Conservation (phyloP, 1,140 invertebrate species). For the Lucilia sericata region DNA sequence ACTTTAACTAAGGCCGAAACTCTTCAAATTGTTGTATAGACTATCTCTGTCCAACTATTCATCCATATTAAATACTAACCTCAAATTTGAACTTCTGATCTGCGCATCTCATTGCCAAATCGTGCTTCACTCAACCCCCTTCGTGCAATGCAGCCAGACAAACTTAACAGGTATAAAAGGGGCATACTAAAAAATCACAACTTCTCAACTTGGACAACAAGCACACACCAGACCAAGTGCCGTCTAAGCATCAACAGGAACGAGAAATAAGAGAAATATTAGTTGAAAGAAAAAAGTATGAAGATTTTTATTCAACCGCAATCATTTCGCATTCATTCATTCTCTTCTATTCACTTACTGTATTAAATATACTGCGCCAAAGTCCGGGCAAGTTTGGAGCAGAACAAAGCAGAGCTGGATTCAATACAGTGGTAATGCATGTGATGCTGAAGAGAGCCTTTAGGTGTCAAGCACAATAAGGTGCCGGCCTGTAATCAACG, state of each 20-base stretch:
- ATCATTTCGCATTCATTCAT: constrained; percentile 7
- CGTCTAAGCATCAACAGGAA: constrained; percentile 42
- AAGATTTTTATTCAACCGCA: constrained; percentile 8
- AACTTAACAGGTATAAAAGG: neutral
- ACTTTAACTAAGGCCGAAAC: constrained; percentile 57
- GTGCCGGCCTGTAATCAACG: constrained; percentile 68
- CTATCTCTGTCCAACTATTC: neutral
- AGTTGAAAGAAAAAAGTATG: constrained; percentile 19
- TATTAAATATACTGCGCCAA: neutral
- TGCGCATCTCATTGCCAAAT: constrained; percentile 50
- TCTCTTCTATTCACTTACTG: constrained; percentile 25
- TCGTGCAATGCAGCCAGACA: constrained; percentile 37
- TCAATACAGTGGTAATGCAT: neutral
- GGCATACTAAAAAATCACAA: constrained; percentile 6
- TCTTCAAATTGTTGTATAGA: no score
- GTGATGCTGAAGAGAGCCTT: constrained; percentile 52
- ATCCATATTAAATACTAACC: constrained; percentile 39
- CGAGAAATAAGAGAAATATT: constrained; percentile 20
- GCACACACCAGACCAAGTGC: constrained; percentile 45
- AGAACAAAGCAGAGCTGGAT: neutral
- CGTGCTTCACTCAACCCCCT: constrained; percentile 58
- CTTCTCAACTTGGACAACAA: neutral
- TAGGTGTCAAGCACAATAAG: constrained; percentile 69
- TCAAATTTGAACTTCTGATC: constrained; percentile 51
- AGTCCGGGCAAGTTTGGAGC: neutral